Evolutionary conservation across 2,888 invertebrate genomes (phyloP).

Genomic region (Margaritifera margaritifera): DNA sequence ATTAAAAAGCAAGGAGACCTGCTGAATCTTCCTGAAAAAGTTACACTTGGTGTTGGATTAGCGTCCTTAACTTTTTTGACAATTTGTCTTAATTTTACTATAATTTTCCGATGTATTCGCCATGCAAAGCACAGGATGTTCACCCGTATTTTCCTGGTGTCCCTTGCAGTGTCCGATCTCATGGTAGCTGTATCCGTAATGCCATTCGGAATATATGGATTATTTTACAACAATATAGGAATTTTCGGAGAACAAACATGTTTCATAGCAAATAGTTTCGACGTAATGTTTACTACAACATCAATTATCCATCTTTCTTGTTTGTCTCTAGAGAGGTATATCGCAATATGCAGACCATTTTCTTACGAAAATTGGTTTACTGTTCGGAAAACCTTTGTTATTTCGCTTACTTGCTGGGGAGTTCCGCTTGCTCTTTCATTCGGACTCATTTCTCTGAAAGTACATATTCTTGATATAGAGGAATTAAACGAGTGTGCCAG

Average conservation of each 20-base stretch:
- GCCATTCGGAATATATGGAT: slow-evolving; percentile 17
- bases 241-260: slow-evolving; percentile 15
- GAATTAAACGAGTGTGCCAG: slow-evolving; percentile 3
- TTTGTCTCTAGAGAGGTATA: slow-evolving; percentile 22
- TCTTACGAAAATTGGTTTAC: slow-evolving; percentile 14
- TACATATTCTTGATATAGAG: slow-evolving; percentile 6
- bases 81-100: too few species aligned
- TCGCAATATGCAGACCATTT: slow-evolving; percentile 22
- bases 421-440: slow-evolving; percentile 9
- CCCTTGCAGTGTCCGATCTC: slow-evolving; percentile 18
- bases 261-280: slow-evolving; percentile 15
- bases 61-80: too few species aligned
- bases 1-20: too few species aligned
- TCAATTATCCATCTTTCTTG: slow-evolving; percentile 24
- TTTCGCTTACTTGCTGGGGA: slow-evolving; percentile 15
- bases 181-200: slow-evolving; percentile 23
- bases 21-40: too few species aligned
- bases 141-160: slow-evolving; percentile 20
- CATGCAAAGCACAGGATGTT: slow-evolving; percentile 15
- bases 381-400: slow-evolving; percentile 2
- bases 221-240: slow-evolving; percentile 6
- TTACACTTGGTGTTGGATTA: too few species aligned
- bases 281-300: slow-evolving; percentile 20
- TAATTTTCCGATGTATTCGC: too few species aligned
- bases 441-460: slow-evolving; percentile 20